These are phyloP conservation scores for Heliconius ethilla DNA, from an alignment of 2,888 invertebrate genomes.

Conservation along the genomic window DNA sequence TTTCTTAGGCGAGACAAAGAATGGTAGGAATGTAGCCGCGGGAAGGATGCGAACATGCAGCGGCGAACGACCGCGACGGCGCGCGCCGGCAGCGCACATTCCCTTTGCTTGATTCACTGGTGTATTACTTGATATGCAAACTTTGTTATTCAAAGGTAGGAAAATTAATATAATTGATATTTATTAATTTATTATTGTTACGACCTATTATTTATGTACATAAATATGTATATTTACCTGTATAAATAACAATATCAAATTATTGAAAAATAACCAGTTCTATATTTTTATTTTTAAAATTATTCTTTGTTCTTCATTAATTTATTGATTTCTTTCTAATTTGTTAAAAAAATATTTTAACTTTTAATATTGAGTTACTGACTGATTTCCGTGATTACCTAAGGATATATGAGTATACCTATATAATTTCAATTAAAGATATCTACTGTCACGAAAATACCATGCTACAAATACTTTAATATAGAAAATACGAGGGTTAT, in stretches of 20 bases:
- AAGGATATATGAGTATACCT: too few species aligned
- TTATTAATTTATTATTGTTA: background rate
- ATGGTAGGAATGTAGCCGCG: slow-evolving; percentile 67
- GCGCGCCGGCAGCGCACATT: slow-evolving; percentile 51
- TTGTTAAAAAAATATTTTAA: background rate
- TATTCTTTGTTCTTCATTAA: background rate
- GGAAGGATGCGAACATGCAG: slow-evolving; percentile 57
- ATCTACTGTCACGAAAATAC: too few species aligned
- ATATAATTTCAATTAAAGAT: too few species aligned
- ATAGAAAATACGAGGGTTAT: too few species aligned
- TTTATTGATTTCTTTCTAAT: background rate
- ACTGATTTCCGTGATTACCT: too few species aligned
- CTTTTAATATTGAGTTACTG: too few species aligned
- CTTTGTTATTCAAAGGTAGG: background rate
- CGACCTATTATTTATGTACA: background rate
- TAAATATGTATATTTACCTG: too few species aligned
- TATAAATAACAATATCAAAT: background rate
- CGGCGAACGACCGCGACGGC: slow-evolving; percentile 62
- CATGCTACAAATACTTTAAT: too few species aligned
- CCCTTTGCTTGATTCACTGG: slow-evolving; percentile 55
- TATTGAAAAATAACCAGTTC: background rate
- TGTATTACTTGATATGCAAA: slow-evolving; percentile 20
- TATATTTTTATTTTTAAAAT: background rate
- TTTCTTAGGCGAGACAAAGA: slow-evolving; percentile 55
- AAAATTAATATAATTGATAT: background rate